Evolutionary conservation across 2,113 vertebrate species (phyloP).

Genomic region (Irena cyanogastra): DNA sequence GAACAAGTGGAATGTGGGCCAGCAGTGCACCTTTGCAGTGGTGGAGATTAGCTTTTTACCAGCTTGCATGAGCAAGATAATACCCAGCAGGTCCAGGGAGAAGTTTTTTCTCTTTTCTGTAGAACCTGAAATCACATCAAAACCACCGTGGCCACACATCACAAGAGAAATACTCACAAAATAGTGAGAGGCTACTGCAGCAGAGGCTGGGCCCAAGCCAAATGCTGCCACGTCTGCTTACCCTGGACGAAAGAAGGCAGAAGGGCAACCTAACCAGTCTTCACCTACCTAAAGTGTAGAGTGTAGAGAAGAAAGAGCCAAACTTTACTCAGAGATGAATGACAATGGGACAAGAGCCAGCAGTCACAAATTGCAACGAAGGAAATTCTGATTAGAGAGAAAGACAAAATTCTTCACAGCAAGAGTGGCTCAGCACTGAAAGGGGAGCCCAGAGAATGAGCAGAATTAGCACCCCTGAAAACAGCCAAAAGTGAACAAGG

Average conservation of each 20-base stretch:
- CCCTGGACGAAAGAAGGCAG: not conserved
- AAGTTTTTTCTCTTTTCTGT: not conserved
- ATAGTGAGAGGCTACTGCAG: not conserved
- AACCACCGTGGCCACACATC: not conserved
- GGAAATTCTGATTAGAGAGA: not conserved
- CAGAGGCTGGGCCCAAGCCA: not conserved
- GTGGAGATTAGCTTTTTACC: not conserved
- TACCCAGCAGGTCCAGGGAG: not conserved
- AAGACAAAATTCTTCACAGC: not conserved
- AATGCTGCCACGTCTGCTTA: not conserved
- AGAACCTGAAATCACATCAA: not conserved
- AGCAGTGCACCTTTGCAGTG: not conserved
- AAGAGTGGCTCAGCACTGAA: not conserved
- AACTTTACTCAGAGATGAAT: not conserved
- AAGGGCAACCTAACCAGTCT: not conserved
- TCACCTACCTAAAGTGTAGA: not conserved
- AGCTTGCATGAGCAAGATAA: not conserved
- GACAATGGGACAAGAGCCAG: not conserved
- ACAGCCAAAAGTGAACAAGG: not conserved
- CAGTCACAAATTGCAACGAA: not conserved
- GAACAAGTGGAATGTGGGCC: not conserved
- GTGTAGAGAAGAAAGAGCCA: not conserved
- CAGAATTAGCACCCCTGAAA: not conserved
- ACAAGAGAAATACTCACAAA: not conserved
- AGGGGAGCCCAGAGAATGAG: not conserved